These are phyloP conservation scores for Amphipoea lucens DNA, from an alignment of 2,888 invertebrate genomes.

Conservation along the genomic window DNA sequence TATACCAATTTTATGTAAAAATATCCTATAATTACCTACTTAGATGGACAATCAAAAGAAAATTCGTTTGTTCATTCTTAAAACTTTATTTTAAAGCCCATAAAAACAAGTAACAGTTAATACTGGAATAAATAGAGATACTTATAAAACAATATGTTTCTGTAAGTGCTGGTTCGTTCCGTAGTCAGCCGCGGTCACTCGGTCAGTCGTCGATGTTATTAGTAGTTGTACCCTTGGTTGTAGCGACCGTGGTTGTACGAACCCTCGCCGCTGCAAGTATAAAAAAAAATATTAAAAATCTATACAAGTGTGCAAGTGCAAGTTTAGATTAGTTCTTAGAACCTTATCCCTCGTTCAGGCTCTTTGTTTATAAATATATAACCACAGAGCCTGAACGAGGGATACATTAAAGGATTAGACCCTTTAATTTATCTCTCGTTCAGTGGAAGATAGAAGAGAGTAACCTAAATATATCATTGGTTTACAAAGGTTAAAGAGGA, in stretches of 20 bases:
- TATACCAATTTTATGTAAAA: background rate
- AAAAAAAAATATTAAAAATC: slow-evolving; percentile 13
- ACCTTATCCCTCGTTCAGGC: background rate
- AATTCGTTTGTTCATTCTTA: slow-evolving; percentile 26
- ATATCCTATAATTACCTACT: background rate
- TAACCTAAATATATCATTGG: background rate
- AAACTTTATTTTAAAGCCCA: slow-evolving; percentile 70
- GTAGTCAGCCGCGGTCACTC: slow-evolving; percentile 46
- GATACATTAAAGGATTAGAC: no score
- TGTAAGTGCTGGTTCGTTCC: slow-evolving; percentile 31
- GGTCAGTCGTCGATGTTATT: slow-evolving; percentile 47
- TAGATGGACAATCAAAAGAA: background rate
- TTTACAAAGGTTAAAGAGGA: background rate
- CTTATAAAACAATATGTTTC: slow-evolving; percentile 33
- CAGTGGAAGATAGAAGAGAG: background rate
- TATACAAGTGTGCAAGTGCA: background rate
- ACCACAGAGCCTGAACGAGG: background rate
- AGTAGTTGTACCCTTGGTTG: slow-evolving; percentile 76
- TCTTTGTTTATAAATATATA: no score
- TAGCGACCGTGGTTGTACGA: slow-evolving; percentile 73
- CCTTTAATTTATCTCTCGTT: no score
- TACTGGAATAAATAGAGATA: slow-evolving; percentile 69
- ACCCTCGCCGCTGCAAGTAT: slow-evolving; percentile 74
- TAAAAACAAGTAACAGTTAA: slow-evolving; percentile 64
- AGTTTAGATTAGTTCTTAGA: background rate